Conservation (phyloP, 2,797 vertebrate genomes). For the Gorsachius magnificus region DNA sequence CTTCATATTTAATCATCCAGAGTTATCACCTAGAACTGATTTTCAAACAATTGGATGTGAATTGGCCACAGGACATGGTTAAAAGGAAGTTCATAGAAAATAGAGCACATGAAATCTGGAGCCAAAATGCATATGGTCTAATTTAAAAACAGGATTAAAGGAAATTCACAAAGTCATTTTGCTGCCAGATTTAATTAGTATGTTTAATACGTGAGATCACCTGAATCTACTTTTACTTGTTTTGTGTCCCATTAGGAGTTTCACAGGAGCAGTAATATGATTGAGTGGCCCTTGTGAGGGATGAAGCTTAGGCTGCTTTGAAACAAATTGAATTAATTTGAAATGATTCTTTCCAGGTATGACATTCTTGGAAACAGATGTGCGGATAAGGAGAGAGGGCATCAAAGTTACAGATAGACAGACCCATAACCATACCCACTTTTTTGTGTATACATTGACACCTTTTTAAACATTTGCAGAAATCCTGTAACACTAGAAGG, state of each 20-base stretch:
- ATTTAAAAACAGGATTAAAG: constrained; percentile 52
- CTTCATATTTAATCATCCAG: not conserved
- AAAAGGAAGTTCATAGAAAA: constrained; percentile 32
- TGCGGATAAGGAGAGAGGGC: not conserved
- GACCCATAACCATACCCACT: not conserved
- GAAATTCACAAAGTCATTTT: constrained; percentile 38
- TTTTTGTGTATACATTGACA: not conserved
- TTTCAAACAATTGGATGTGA: constrained; percentile 1
- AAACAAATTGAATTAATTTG: constrained; percentile 63
- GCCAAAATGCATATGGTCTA: constrained; percentile 38
- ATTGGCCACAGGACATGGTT: not conserved
- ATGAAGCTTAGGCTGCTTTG: constrained; percentile 33
- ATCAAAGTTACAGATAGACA: not conserved
- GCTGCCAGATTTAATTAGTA: constrained; percentile 59
- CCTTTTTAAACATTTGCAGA: not conserved
- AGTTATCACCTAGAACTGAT: not conserved
- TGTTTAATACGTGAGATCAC: constrained; percentile 55
- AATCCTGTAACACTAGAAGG: not conserved
- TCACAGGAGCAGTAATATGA: constrained; percentile 60
- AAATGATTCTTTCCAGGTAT: constrained; percentile 67
- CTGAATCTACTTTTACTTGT: constrained; percentile 51
- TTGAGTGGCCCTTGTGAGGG: constrained; percentile 58
- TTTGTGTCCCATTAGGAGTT: constrained; percentile 56
- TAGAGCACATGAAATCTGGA: constrained; percentile 17
- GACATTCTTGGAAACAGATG: constrained; percentile 54